These are phyloP conservation scores for Vanessa atalanta DNA, from an alignment of 1,140 invertebrate species.

Conservation along the genomic window DNA sequence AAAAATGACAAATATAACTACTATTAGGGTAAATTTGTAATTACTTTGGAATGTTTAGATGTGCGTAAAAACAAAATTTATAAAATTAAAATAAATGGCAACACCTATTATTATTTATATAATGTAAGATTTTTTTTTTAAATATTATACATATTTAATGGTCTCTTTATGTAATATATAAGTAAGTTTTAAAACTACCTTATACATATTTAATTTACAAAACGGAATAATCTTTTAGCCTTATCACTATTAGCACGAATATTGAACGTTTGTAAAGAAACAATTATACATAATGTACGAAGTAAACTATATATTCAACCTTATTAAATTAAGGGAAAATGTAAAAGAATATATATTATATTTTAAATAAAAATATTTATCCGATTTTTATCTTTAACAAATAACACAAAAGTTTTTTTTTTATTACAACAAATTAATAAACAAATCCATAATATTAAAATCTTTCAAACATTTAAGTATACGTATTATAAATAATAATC, in stretches of 20 bases:
- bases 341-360: too few species aligned
- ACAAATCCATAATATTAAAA: too few species aligned
- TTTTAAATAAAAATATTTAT: background rate
- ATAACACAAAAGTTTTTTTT: too few species aligned
- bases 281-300: background rate
- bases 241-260: constrained; percentile 11
- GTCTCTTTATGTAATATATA: background rate
- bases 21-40: too few species aligned
- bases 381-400: background rate
- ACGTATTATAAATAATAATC: too few species aligned
- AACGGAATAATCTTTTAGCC: background rate
- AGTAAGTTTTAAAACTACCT: background rate
- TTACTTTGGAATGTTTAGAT: background rate
- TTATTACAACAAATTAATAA: too few species aligned
- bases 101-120: background rate
- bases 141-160: background rate
- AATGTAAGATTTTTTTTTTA: background rate
- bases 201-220: constrained; percentile 4
- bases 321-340: background rate
- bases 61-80: background rate
- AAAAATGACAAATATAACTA: too few species aligned
- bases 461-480: too few species aligned
- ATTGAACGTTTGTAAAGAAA: background rate
- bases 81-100: constrained; percentile 7
- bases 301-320: background rate